A percentile compares a stretch with the other conserved stretches of the same genome.
phyloP scores from a whole-genome alignment of 35 echinoderm and acorn worm species.

The Lytechinus pictus region DNA sequence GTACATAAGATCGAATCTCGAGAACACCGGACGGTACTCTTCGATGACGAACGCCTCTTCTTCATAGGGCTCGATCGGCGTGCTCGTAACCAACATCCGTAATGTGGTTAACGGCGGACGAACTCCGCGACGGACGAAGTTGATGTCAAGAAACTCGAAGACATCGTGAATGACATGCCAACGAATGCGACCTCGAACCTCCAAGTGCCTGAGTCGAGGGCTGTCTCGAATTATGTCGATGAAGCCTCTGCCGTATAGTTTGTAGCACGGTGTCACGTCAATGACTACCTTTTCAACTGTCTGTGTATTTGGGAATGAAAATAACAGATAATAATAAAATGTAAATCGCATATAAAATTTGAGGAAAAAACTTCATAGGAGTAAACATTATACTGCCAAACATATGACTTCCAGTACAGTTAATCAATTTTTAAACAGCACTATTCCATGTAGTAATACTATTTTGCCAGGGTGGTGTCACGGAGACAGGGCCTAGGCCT shows the following conservation, averaged over 20 bases:
- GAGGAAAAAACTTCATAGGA: no score
- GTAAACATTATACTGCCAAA: no score
- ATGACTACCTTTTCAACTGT: slow-evolving; percentile 70
- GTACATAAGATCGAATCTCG: slow-evolving; percentile 59
- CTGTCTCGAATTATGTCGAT: slow-evolving; percentile 66
- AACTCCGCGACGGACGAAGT: slow-evolving; percentile 54
- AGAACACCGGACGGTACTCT: slow-evolving; percentile 64
- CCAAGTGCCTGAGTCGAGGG: slow-evolving; percentile 38
- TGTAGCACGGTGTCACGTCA: slow-evolving; percentile 78
- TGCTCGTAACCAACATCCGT: slow-evolving; percentile 59
- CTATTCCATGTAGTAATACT: no score
- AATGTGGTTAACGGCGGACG: slow-evolving; percentile 57
- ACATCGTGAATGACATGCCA: slow-evolving; percentile 78
- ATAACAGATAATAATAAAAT: background rate
- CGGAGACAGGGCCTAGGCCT: no score
- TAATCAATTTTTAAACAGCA: no score
- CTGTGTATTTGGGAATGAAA: background rate
- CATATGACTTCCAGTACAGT: no score
- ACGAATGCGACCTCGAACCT: slow-evolving; percentile 69
- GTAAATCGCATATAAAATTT: background rate
- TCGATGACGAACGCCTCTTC: slow-evolving; percentile 74
- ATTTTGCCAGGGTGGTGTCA: no score
- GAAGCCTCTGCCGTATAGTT: slow-evolving; percentile 61
- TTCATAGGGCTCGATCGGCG: slow-evolving; percentile 61
- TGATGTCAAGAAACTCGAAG: slow-evolving; percentile 73